Evolutionary conservation across 2,888 invertebrate species (phyloP), one percentile per base, ranked within the genome.

Genomic region (Macrosoma leucophasiata): DNA sequence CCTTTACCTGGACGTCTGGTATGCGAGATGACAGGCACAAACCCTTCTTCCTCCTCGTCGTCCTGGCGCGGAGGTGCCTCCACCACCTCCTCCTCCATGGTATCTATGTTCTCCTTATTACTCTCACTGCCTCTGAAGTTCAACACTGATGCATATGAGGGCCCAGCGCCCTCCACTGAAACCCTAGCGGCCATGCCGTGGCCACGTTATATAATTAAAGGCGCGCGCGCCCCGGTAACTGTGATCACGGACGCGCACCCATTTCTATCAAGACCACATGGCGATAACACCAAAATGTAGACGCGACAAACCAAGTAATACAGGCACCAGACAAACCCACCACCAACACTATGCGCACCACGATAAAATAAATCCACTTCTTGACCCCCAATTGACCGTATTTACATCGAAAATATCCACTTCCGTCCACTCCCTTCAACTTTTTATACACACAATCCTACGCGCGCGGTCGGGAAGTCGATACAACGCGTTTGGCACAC

Each of bases 101-200:
- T 66, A 58, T 82, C 78, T 51, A 84, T 87, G 62, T 89, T 89
- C 59, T 88, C 88, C 50, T 89, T 89, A 47, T 89, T 88, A 55
- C 85, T 85, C 33, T 86, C 86, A 51, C 79, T 70, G 36, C 76
- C 82, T 62, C 79, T 82, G 61, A 89, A 87, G 82, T 89, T 89
- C 62, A 90, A 85, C 62, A 91, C 89, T 49, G 90, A 90, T 52
- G 91, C 91, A 74, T 91, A 91, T 33, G 91, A 91, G 58, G 89
- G 87, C 56, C 89, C 89, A 47, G 87, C 82, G 66, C 67, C 78
- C 79, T 82, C 79, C 52, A 72, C 72, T 58, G 79, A 78, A 62
- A 79, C 79, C 60, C 84, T 76, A 56, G 86, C 79, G 64, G 87
- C 87, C 75, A 87, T 87, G 52, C 86, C 73, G 54, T 76, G 64